Evolutionary conservation across 2,888 invertebrate species (phyloP), one percentile per base, ranked within the genome.

Genomic region (Dichetophora obliterata): DNA sequence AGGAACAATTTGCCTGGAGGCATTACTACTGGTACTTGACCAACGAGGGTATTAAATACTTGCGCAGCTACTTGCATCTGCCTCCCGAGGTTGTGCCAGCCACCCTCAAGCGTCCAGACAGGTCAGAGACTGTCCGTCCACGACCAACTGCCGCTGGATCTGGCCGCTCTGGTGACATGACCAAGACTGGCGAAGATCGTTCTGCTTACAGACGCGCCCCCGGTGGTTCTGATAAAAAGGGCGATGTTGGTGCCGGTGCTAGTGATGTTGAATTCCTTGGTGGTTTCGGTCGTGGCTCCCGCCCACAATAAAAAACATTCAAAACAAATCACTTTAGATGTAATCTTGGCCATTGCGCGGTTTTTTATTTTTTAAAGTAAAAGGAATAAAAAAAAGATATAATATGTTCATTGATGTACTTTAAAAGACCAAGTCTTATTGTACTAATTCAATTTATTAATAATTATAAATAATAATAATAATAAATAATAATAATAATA

Each of bases 1-100:
- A 99, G 90, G 99, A 99, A 92, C 98, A 99, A 91, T 99, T 99
- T 90, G 98, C 99, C 5, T 99, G 99, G 99, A 94, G 98, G 86
- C 99, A 99, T 90, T 99, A 96, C 87, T 99, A 99, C 90, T 99
- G 99, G 98, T 93, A 89, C 90, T 92, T 99, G 83, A 99, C 98
- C 82, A 99, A 99, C 89, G 97, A 98, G 87, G 99, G 99, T 83
- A 99, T 99, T 89, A 96, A 97, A 89, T 99, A 97, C 90, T 91
- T 99, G 82, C 92, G 99, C 82, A 95, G 95, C 87, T 98, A 95
- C 91, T 92, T 99, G 81, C 98, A 99, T 88, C 92, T 99, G 86
- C 99, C 99, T 9, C 95, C 98, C 80, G 99, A 99, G 93, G 99
- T 99, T 90, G 98, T 99, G 48, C 99, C 99, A 52, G 94, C 98